These are phyloP conservation scores for Zaprionus capensis DNA, from an alignment of 1,140 invertebrate genomes.

Conservation along the genomic window DNA sequence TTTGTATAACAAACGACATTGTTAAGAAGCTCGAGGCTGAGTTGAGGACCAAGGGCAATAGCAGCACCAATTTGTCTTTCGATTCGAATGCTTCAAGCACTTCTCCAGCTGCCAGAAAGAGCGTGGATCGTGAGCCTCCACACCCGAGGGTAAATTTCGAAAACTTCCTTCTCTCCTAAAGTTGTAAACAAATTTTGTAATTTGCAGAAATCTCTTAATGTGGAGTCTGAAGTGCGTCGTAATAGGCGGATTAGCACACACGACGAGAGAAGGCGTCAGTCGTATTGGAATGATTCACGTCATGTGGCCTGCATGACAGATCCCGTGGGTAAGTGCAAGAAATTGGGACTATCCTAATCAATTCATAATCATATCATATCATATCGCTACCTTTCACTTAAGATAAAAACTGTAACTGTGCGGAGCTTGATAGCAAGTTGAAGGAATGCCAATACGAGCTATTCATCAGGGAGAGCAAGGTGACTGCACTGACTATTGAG, in stretches of 20 bases:
- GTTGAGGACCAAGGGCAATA: conserved; percentile 17
- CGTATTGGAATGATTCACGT: conserved; percentile 63
- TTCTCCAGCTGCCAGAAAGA: conserved; percentile 28
- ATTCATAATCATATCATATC: neutral
- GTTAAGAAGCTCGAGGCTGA: conserved; percentile 48
- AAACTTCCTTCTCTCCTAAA: neutral
- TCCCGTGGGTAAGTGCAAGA: conserved; percentile 49
- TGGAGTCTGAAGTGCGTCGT: conserved; percentile 50
- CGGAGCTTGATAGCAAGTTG: conserved; percentile 49
- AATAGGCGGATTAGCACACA: conserved; percentile 56
- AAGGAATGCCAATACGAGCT: conserved; percentile 58
- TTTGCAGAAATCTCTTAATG: conserved; percentile 48
- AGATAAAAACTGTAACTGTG: conserved; percentile 63
- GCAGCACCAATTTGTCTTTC: conserved; percentile 45
- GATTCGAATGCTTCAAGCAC: conserved; percentile 49
- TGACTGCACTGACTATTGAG: conserved; percentile 64
- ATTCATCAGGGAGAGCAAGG: conserved; percentile 59
- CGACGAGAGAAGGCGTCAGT: conserved; percentile 60
- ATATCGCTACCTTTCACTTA: neutral
- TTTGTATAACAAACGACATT: conserved; percentile 49
- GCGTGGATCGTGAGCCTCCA: conserved; percentile 51
- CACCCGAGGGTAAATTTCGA: conserved; percentile 40
- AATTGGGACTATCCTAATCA: neutral
- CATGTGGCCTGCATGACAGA: conserved; percentile 65
- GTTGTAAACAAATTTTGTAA: neutral